A percentile compares a stretch with the other conserved stretches of the same genome.
phyloP scores from a whole-genome alignment of 2,888 invertebrate species.

The Drosophila neotestacea region DNA sequence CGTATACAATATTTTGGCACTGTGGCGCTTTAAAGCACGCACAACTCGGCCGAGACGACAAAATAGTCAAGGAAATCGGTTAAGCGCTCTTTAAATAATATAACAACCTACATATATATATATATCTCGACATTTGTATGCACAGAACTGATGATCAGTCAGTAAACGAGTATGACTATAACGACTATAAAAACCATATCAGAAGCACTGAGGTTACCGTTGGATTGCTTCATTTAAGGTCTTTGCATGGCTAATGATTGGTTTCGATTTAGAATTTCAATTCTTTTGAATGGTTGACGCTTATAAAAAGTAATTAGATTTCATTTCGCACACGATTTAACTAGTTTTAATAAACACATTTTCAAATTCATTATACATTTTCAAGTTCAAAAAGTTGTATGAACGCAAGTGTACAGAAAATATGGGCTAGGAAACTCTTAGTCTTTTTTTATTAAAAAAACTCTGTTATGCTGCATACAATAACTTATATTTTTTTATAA shows the following conservation, averaged over 20 bases:
- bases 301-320: neutral
- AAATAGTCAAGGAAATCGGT: conserved; percentile 61
- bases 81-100: conserved; percentile 32
- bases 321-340: neutral
- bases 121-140: conserved; percentile 50
- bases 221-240: conserved; percentile 33
- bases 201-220: conserved; percentile 45
- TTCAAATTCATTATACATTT: no score
- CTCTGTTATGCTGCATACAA: no score
- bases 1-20: conserved; percentile 52
- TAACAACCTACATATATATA: neutral
- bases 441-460: no score
- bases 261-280: conserved; percentile 35
- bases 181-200: conserved; percentile 19
- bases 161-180: conserved; percentile 31
- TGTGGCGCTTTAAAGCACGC: conserved; percentile 61
- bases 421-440: no score
- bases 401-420: no score
- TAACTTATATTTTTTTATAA: no score
- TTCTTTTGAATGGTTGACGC: neutral
- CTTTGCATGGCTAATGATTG: conserved; percentile 36
- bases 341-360: no score
- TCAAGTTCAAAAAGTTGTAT: no score
- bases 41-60: conserved; percentile 63
- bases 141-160: conserved; percentile 54